Conservation (phyloP, 2,888 invertebrate genomes). For the Chromoteleia sp. region DNA sequence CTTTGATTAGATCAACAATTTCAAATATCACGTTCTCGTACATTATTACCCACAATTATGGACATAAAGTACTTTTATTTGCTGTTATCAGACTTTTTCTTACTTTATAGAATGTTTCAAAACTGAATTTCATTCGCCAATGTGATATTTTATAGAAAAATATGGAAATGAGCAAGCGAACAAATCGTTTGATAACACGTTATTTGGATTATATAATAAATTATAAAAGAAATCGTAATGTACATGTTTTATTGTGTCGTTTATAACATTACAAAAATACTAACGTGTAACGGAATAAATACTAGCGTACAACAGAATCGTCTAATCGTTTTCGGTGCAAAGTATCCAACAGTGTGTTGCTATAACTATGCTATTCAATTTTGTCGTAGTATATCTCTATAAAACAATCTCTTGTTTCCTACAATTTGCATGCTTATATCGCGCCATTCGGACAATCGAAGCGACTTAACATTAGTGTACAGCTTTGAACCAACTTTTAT, state of each 20-base stretch:
- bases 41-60: too few species aligned
- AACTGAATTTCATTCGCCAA: too few species aligned
- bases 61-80: too few species aligned
- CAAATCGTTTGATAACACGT: too few species aligned
- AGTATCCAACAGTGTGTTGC: slow-evolving; percentile 68
- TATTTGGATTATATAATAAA: too few species aligned
- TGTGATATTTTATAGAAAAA: too few species aligned
- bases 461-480: slow-evolving; percentile 5
- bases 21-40: too few species aligned
- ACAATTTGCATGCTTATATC: neutral
- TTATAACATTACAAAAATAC: slow-evolving; percentile 74
- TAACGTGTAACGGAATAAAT: too few species aligned
- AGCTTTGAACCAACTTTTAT: neutral
- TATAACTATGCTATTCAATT: slow-evolving; percentile 27
- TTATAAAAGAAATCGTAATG: slow-evolving; percentile 4
- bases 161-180: too few species aligned
- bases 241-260: slow-evolving; percentile 64
- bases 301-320: slow-evolving; percentile 65
- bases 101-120: too few species aligned
- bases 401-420: slow-evolving; percentile 39
- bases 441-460: slow-evolving; percentile 16
- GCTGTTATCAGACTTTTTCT: too few species aligned
- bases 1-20: too few species aligned
- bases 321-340: slow-evolving; percentile 60
- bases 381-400: slow-evolving; percentile 24